Base-by-base conservation (phyloP, 2,797 vertebrate species). In the Linurgus olivaceus region DNA sequence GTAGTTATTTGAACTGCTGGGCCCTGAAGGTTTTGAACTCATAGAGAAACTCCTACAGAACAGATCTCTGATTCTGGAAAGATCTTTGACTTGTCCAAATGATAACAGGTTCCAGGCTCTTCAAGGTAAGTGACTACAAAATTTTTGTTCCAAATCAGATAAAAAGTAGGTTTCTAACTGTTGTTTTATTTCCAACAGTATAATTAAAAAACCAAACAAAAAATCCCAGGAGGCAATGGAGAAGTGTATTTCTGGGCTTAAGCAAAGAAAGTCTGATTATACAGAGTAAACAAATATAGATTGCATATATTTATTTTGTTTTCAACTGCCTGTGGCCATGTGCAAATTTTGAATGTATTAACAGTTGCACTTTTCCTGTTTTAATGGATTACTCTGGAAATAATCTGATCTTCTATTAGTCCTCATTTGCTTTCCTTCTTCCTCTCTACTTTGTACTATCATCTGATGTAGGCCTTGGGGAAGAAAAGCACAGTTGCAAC, bases 1-100 rank as follows among this genome's bases (percentile, higher is more conserved):
- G 13, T 96, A 99, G 99, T 97, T 99, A 73, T 99, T 99, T 96
- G 99, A 99, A 94, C 98, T 99, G 37, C 98, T 99, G 61, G 99
- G 99, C 73, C 98, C 99, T 80, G 99, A 99, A 96, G 99, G 99
- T 74, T 98, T 99, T 93, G 98, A 99, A 97, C 98, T 99, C 96
- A 99, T 99, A 97, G 99, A 98, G 91, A 98, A 98, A 65, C 98
- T 99, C 13, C 98, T 99, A 29, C 99, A 99, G 96, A 98, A 98
- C 44, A 98, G 99, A 97, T 95, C 97, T 63, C 93, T 97, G 74
- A 99, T 99, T 91, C 98, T 99, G 62, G 98, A 99, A 95, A 98
- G 97, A 67, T 98, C 99, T 91, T 96, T 99, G 81, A 90, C 97
- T 85, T 95, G 96, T 79, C 96, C 98, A 79, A 95, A 96, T 90